A percentile compares a stretch with the other conserved stretches of the same genome.
phyloP scores from a whole-genome alignment of 2,888 invertebrate species.

The Exephanes ischioxanthus region DNA sequence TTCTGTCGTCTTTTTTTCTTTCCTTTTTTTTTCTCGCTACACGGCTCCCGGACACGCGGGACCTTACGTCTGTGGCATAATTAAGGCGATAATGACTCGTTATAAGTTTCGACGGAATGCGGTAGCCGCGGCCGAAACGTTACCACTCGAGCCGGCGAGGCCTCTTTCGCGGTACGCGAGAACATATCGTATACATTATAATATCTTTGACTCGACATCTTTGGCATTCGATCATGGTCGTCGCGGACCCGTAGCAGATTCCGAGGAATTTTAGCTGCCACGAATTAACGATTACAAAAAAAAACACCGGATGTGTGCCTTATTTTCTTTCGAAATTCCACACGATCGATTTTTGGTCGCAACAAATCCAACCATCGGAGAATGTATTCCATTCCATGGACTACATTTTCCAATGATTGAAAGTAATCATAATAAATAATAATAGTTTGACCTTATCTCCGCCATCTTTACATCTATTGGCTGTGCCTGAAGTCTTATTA shows the following conservation, averaged over 20 bases:
- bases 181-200: conserved; percentile 51
- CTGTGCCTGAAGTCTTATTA: too few species aligned
- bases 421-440: too few species aligned
- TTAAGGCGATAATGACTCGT: conserved; percentile 52
- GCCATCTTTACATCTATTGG: too few species aligned
- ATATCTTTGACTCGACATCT: conserved; percentile 34
- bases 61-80: conserved; percentile 50
- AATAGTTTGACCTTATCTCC: too few species aligned
- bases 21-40: conserved; percentile 31
- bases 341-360: not conserved
- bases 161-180: conserved; percentile 35
- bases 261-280: conserved; percentile 6
- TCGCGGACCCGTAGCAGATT: not conserved
- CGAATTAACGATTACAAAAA: conserved; percentile 1
- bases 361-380: too few species aligned
- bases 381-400: too few species aligned
- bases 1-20: not conserved
- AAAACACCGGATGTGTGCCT: not conserved
- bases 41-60: conserved; percentile 39
- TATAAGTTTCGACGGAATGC: conserved; percentile 56
- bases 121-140: conserved; percentile 21
- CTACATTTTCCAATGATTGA: too few species aligned
- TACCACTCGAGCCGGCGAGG: not conserved
- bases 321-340: too few species aligned
- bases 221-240: conserved; percentile 22